Conservation (phyloP, 2,888 invertebrate species). For the Glomeris marginata region DNA sequence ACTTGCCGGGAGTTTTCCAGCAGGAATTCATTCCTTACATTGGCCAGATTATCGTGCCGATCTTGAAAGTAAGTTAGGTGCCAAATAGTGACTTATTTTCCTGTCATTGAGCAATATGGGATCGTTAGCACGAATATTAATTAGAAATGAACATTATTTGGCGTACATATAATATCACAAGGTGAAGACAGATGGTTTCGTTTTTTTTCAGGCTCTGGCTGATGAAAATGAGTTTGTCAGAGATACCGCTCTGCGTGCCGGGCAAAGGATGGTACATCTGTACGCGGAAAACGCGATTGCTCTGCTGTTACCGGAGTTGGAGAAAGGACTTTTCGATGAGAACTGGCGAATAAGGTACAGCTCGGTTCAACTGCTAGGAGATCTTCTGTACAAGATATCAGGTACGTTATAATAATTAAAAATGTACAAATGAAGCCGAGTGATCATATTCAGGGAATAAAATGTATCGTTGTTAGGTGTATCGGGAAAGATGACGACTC, state of each 20-base stretch:
- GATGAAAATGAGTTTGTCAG: conserved; percentile 98
- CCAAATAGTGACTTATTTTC: background rate
- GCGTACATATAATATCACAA: background rate
- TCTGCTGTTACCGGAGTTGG: conserved; percentile 80
- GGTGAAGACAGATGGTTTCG: too few species aligned
- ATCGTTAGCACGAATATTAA: background rate
- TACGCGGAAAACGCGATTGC: conserved; percentile 93
- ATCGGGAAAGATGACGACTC: conserved; percentile 97
- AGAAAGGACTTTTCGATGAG: conserved; percentile 87
- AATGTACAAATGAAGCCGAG: background rate
- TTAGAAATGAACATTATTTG: background rate
- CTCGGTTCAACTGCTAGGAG: conserved; percentile 88
- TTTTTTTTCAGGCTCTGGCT: conserved; percentile 54
- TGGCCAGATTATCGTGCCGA: conserved; percentile 91
- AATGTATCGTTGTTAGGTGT: conserved; percentile 42
- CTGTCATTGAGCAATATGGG: background rate
- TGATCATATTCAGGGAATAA: background rate
- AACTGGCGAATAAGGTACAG: conserved; percentile 93
- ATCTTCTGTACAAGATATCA: conserved; percentile 86
- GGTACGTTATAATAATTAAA: too few species aligned
- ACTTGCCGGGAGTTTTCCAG: conserved; percentile 94
- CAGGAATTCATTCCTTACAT: conserved; percentile 91
- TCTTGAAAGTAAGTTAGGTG: conserved; percentile 48
- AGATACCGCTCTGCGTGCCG: conserved; percentile 91
- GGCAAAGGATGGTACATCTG: conserved; percentile 88